Conservation (phyloP, 2,888 invertebrate species). For the Leucoma salicis region DNA sequence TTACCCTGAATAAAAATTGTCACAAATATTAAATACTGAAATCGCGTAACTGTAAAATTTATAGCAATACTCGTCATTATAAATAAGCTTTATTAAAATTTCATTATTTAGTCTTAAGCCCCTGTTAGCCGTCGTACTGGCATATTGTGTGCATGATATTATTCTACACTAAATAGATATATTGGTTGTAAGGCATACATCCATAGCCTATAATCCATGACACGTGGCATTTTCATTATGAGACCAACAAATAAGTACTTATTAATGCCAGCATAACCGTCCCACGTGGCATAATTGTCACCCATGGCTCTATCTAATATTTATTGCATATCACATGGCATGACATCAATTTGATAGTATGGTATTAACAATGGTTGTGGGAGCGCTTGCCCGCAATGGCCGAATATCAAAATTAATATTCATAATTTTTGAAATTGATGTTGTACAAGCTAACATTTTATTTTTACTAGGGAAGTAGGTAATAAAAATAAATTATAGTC, state of each 20-base stretch:
- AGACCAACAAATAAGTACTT: slow-evolving; percentile 69
- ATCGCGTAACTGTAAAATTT: slow-evolving; percentile 45
- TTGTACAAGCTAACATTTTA: slow-evolving; percentile 12
- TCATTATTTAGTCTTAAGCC: slow-evolving; percentile 38
- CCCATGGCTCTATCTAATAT: slow-evolving; percentile 70
- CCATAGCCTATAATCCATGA: slow-evolving; percentile 56
- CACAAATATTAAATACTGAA: background rate
- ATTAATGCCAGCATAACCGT: slow-evolving; percentile 62
- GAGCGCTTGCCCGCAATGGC: slow-evolving; percentile 43
- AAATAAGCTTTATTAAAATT: slow-evolving; percentile 61
- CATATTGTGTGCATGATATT: slow-evolving; percentile 27
- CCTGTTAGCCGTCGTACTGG: slow-evolving; percentile 28
- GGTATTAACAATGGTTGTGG: slow-evolving; percentile 55
- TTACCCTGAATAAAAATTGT: background rate
- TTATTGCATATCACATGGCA: slow-evolving; percentile 66
- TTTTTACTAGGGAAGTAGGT: too few relatives aligned
- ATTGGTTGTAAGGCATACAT: slow-evolving; percentile 45
- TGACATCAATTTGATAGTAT: slow-evolving; percentile 64
- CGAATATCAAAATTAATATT: slow-evolving; percentile 46
- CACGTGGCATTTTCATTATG: slow-evolving; percentile 76
- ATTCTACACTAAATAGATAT: slow-evolving; percentile 46
- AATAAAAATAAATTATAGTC: too few relatives aligned
- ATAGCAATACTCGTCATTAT: slow-evolving; percentile 56
- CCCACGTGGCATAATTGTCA: slow-evolving; percentile 63
- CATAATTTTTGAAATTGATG: slow-evolving; percentile 39